Percentiles rank a stretch among this genome's conserved stretches.
phyloP scores from a whole-genome alignment of 2,113 vertebrate genomes.

The Xiphorhynchus elegans region DNA sequence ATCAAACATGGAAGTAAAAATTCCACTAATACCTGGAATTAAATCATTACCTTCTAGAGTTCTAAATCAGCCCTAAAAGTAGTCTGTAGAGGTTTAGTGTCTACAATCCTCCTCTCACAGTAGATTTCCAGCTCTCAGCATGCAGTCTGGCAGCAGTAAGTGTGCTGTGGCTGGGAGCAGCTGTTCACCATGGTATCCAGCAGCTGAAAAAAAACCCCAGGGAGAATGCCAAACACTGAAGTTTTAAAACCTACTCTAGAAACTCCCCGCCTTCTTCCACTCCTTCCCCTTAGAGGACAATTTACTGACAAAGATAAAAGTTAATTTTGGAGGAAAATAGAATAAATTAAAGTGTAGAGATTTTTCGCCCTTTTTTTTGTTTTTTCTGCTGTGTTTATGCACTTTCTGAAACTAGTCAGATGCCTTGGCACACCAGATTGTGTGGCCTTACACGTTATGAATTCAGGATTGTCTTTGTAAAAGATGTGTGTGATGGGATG shows the following conservation, averaged over 20 bases:
- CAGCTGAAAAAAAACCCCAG: neutral
- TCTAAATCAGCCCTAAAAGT: neutral
- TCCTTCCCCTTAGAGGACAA: neutral
- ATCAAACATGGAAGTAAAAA: neutral
- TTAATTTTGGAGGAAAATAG: neutral
- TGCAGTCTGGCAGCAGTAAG: neutral
- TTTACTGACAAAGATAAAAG: neutral
- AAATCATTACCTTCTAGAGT: neutral
- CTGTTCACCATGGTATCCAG: neutral
- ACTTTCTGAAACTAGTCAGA: constrained; percentile 41
- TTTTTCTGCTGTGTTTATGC: neutral
- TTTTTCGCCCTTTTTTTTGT: neutral
- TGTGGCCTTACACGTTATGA: neutral
- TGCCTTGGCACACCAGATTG: constrained; percentile 17
- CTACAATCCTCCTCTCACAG: neutral
- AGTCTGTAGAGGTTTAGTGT: neutral
- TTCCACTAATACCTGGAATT: neutral
- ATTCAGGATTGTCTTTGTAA: neutral
- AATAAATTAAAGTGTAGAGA: neutral
- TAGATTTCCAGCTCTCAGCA: neutral
- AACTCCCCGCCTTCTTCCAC: fast-evolving
- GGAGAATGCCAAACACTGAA: neutral
- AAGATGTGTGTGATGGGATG: neutral
- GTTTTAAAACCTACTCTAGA: neutral
- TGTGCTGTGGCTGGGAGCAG: neutral